Conservation (phyloP, 2,797 vertebrate species). For the Furcifer pardalis region DNA sequence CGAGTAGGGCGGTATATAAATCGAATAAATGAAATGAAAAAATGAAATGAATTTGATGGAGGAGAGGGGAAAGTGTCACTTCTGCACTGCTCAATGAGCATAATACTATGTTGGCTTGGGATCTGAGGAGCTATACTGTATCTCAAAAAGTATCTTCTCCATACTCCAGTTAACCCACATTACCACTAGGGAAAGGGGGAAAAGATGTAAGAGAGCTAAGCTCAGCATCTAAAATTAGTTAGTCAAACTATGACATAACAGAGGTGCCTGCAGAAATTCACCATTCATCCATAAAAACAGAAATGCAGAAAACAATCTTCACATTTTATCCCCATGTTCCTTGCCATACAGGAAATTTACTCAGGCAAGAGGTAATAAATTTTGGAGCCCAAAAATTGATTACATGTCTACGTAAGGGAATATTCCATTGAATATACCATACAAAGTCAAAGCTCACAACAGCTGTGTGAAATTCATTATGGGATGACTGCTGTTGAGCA, state of each 20-base stretch:
- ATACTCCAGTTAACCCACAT: background rate
- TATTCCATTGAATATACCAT: background rate
- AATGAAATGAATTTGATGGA: no score
- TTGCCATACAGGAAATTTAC: constrained; percentile 9
- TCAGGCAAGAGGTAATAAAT: constrained; percentile 11
- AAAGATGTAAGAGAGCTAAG: background rate
- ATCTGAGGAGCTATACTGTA: no score
- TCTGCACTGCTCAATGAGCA: no score
- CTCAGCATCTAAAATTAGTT: background rate
- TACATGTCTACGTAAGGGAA: constrained; percentile 22
- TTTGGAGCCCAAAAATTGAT: constrained; percentile 35
- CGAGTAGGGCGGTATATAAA: no score
- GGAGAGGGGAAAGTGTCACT: no score
- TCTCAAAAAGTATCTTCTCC: no score
- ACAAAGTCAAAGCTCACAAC: background rate
- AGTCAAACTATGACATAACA: background rate
- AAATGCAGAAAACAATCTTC: background rate
- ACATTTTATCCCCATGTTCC: background rate
- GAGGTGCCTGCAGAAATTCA: background rate
- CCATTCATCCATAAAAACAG: background rate
- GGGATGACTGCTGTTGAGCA: background rate
- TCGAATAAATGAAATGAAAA: no score
- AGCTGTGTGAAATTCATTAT: constrained; percentile 25
- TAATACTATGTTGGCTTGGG: no score
- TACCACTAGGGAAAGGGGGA: background rate